Conservation (phyloP, 2,113 vertebrate species). For the Merops nubicus region DNA sequence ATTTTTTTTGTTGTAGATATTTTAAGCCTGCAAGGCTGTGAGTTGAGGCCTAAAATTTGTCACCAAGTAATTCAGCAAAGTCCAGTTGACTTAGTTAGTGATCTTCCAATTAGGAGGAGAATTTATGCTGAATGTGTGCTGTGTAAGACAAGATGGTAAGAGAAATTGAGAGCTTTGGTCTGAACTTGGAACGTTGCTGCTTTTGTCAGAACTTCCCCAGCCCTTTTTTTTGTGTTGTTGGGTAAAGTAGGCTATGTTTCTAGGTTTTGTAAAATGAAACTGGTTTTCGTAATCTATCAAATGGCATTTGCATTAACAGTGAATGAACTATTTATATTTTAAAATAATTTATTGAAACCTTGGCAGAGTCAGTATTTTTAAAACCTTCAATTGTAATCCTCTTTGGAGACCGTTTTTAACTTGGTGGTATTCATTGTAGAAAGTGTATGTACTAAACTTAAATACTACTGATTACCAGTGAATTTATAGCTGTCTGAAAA, state of each 20-base stretch:
- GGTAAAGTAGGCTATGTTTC: neutral
- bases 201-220: neutral
- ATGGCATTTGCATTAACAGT: neutral
- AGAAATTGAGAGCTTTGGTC: neutral
- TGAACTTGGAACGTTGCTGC: neutral
- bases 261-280: slow-evolving; percentile 14
- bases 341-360: slow-evolving; percentile 49
- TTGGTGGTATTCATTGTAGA: slow-evolving; percentile 17
- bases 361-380: slow-evolving; percentile 45
- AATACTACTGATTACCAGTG: slow-evolving; percentile 50
- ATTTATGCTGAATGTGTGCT: neutral
- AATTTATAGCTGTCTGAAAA: slow-evolving; percentile 9
- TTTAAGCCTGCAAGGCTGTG: neutral
- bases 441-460: neutral
- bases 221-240: neutral
- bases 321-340: slow-evolving; percentile 42
- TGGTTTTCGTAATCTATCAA: neutral
- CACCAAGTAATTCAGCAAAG: neutral
- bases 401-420: slow-evolving; percentile 42
- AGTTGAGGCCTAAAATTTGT: neutral
- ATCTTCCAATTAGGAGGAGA: neutral
- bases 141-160: neutral
- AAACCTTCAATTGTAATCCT: slow-evolving; percentile 8
- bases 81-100: neutral
- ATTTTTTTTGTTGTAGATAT: neutral